Evolutionary conservation across 2,113 vertebrate genomes (phyloP).

Genomic region (Chauna torquata): DNA sequence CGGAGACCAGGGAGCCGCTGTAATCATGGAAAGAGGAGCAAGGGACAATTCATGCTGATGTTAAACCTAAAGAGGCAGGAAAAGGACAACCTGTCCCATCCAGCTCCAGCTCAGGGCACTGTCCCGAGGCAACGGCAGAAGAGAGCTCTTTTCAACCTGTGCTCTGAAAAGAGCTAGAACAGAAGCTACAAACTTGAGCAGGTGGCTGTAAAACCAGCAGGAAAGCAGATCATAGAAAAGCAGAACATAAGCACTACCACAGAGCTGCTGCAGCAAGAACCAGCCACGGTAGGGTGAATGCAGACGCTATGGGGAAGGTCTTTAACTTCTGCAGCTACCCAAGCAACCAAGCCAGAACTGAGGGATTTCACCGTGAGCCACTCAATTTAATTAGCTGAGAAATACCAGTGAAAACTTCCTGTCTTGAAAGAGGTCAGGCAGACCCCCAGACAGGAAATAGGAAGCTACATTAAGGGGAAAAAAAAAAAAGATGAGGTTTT

Average conservation of each 20-base stretch:
- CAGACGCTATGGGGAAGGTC: background rate
- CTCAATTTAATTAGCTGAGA: background rate
- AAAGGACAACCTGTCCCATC: background rate
- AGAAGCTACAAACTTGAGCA: background rate
- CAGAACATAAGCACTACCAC: background rate
- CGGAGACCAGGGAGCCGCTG: background rate
- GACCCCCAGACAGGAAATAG: background rate
- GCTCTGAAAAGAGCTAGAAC: background rate
- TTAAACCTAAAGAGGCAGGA: background rate
- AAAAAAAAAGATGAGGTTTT: background rate
- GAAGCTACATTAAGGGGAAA: background rate
- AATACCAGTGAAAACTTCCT: background rate
- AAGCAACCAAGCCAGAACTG: background rate
- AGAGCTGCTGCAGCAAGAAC: background rate
- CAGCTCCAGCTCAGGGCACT: background rate
- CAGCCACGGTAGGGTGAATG: background rate
- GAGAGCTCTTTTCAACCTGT: background rate
- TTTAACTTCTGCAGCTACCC: background rate
- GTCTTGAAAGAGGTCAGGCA: background rate
- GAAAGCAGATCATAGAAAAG: background rate
- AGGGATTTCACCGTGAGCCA: background rate
- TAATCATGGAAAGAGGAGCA: background rate
- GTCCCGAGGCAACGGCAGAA: background rate
- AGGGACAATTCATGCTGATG: background rate
- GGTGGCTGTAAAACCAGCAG: background rate